These are phyloP conservation scores for Mungos mungo DNA, from an alignment of 2,113 vertebrate genomes.

Conservation along the genomic window DNA sequence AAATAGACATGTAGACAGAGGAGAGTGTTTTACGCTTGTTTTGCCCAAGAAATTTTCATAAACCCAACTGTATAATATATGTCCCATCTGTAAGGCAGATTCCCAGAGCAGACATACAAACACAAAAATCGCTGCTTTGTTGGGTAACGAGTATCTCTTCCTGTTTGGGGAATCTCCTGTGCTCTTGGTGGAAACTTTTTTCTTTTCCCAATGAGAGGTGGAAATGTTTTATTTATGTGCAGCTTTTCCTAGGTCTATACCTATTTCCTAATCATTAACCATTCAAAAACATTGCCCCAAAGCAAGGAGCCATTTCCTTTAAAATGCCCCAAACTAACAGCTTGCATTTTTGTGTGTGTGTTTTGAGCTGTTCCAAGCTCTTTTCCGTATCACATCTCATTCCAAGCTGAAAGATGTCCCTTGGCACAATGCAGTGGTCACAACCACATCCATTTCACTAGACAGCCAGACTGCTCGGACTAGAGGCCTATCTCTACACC, in stretches of 20 bases:
- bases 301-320: slow-evolving; percentile 28
- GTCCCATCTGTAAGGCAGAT: not conserved
- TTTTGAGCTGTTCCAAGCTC: not conserved
- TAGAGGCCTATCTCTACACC: not conserved
- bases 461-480: not conserved
- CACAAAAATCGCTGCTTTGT: not conserved
- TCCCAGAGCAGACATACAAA: not conserved
- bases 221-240: slow-evolving; percentile 58
- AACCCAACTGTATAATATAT: not conserved
- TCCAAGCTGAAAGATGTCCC: not conserved
- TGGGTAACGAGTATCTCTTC: not conserved
- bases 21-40: not conserved
- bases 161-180: not conserved
- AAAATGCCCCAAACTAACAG: slow-evolving; percentile 27
- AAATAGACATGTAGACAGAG: not conserved
- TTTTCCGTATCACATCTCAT: not conserved
- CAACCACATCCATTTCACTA: not conserved
- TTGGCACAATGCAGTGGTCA: accelerated
- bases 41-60: not conserved
- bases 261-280: not conserved
- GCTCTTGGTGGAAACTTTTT: not conserved
- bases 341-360: not conserved
- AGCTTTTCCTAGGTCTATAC: slow-evolving; percentile 28
- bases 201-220: not conserved
- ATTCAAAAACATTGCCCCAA: not conserved